These are phyloP conservation scores for Tetramorium parvispinum DNA, from an alignment of 1,140 invertebrate species.

Conservation along the genomic window DNA sequence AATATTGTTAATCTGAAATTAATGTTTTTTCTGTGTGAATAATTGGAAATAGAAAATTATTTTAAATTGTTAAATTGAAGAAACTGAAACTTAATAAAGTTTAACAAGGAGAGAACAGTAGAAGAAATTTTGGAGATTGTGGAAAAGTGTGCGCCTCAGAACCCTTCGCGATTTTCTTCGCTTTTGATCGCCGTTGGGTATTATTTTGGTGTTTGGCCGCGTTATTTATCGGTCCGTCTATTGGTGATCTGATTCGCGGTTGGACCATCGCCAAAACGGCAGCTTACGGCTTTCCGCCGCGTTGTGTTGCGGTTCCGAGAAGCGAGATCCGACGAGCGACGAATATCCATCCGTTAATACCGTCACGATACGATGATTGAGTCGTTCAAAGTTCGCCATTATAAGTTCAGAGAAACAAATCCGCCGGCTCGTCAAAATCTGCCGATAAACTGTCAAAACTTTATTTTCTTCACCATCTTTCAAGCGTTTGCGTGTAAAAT, in stretches of 20 bases:
- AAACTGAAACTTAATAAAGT: not conserved
- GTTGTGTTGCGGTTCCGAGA: slow-evolving; percentile 62
- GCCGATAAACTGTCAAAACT: not conserved
- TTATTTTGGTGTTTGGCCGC: slow-evolving; percentile 72
- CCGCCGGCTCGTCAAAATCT: not conserved
- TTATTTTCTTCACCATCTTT: not conserved
- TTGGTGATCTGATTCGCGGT: slow-evolving; percentile 72
- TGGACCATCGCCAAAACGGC: slow-evolving; percentile 61
- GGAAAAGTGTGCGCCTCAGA: not conserved
- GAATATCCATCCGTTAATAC: slow-evolving; percentile 41
- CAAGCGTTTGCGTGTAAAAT: not conserved
- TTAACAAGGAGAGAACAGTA: no score
- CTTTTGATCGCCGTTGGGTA: slow-evolving; percentile 66
- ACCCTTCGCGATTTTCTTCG: slow-evolving; percentile 32
- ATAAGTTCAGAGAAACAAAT: not conserved
- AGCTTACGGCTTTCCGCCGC: slow-evolving; percentile 45
- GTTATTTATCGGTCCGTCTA: slow-evolving; percentile 72
- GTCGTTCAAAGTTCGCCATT: slow-evolving; percentile 26
- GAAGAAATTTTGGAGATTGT: not conserved
- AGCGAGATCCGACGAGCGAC: slow-evolving; percentile 34
- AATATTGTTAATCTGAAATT: no score
- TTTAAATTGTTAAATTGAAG: not conserved
- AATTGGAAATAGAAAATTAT: not conserved
- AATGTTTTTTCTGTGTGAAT: no score
- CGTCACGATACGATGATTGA: slow-evolving; percentile 26